Base-by-base conservation (phyloP, 2,113 vertebrate genomes). In the Connochaetes taurinus region DNA sequence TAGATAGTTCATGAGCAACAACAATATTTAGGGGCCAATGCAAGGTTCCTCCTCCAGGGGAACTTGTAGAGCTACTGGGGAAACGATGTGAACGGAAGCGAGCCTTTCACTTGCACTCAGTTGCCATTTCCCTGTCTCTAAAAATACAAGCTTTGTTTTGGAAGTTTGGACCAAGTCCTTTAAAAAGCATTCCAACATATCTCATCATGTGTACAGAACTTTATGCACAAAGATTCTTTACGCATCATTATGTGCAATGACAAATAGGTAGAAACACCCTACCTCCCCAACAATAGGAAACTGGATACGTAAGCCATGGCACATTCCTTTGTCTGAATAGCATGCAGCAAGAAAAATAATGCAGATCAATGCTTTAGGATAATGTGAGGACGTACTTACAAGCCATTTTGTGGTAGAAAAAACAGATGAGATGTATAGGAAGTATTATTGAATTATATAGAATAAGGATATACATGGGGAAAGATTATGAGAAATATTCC, bases 171-270 rank as follows among this genome's bases (percentile, higher is more conserved):
- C 19, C 40, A 87, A 85, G 2, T 10, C 19, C 9, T 78, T 90
- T 87, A 33, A 86, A 89, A 62, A 25, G 6, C 33, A 7, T 10
- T 47, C 25, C 67, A 58, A 50, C 8, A 55, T 19, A 95, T 62
- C 74, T 36, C 29, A 36, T 36, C 25, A 52, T 16, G 7, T 82
- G 31, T 78, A 11, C 36, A 53, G 78, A 90, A 76, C 14, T 33
- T 52, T 15, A 2, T 17, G 6, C 15, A 4, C 29, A 50, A 67
- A 17, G 6, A 71, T 80, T 29, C 40, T 47, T 11, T n/a, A n/a
- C 1, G 2, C 50, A 81, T 40, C 3, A 0, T 6, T 45, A 14
- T 3, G 13, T 53, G 0, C 36, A 52, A 25, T 8, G 43, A 47
- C 53, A 85, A 90, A 64, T 19, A 33, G 16, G 3, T 25, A 89